Evolutionary conservation across 2,797 vertebrate species (phyloP).

Genomic region (Astyanax mexicanus): DNA sequence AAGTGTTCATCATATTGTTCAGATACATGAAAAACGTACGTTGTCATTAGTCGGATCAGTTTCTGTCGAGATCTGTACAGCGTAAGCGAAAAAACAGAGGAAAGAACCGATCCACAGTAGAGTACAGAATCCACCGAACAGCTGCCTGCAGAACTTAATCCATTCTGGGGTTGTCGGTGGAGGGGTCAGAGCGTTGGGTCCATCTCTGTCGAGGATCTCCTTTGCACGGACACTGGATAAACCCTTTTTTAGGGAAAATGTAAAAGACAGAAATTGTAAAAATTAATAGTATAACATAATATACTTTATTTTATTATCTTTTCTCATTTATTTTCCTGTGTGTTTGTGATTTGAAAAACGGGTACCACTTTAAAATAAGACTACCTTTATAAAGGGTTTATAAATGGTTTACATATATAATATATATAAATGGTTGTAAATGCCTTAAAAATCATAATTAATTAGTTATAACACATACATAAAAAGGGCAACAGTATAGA

Average conservation of each 20-base stretch:
- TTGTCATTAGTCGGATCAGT: conserved; percentile 88
- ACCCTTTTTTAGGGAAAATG: conserved; percentile 79
- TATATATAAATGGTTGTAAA: too few relatives aligned
- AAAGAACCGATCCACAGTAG: conserved; percentile 94
- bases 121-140: conserved; percentile 96
- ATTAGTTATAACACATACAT: too few relatives aligned
- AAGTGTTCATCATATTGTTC: neutral
- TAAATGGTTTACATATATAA: too few relatives aligned
- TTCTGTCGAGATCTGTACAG: conserved; percentile 83
- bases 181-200: conserved; percentile 92
- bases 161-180: conserved; percentile 95
- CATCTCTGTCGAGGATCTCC: conserved; percentile 90
- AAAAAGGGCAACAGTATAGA: too few relatives aligned
- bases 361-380: too few relatives aligned
- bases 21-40: conserved; percentile 62
- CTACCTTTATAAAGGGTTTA: too few relatives aligned
- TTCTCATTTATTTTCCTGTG: neutral
- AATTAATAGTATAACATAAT: too few relatives aligned
- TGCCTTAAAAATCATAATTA: too few relatives aligned
- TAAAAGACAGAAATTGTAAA: too few relatives aligned
- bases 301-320: neutral
- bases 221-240: conserved; percentile 83
- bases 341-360: too few relatives aligned
- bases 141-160: conserved; percentile 95
- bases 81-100: conserved; percentile 90